These are phyloP conservation scores for Siderastrea radians DNA, from an alignment of 92 coral and sea anemone species.

Conservation along the genomic window DNA sequence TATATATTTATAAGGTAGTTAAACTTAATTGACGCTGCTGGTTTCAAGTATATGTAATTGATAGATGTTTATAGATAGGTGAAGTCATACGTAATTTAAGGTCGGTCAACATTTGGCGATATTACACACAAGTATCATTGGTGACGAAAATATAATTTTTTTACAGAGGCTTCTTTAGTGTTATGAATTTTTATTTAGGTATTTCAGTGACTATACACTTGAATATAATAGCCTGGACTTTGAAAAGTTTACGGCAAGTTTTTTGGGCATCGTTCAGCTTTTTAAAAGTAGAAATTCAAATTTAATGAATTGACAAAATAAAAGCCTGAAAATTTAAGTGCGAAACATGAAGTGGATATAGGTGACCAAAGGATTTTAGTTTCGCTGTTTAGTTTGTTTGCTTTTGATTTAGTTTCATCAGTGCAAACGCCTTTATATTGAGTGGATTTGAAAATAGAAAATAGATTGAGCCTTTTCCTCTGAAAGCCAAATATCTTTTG, in stretches of 20 bases:
- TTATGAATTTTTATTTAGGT: background rate
- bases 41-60: background rate
- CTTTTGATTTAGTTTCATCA: background rate
- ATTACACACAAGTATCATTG: background rate
- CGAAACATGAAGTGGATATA: background rate
- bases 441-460: too few relatives aligned
- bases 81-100: background rate
- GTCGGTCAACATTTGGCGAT: slow-evolving; percentile 8
- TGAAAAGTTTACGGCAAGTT: too few relatives aligned
- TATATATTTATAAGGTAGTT: slow-evolving; percentile 41
- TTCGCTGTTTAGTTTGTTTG: background rate
- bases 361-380: background rate
- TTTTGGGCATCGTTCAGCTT: background rate
- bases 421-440: too few relatives aligned
- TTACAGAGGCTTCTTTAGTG: background rate
- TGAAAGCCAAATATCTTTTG: too few relatives aligned
- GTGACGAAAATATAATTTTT: slow-evolving; percentile 5
- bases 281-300: background rate
- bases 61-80: background rate
- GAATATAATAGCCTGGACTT: background rate
- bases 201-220: background rate
- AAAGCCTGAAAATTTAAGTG: background rate
- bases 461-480: too few relatives aligned
- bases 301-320: background rate
- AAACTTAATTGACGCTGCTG: slow-evolving; percentile 12